Conservation (phyloP, 2,888 invertebrate genomes). For the Machimus atricapillus region DNA sequence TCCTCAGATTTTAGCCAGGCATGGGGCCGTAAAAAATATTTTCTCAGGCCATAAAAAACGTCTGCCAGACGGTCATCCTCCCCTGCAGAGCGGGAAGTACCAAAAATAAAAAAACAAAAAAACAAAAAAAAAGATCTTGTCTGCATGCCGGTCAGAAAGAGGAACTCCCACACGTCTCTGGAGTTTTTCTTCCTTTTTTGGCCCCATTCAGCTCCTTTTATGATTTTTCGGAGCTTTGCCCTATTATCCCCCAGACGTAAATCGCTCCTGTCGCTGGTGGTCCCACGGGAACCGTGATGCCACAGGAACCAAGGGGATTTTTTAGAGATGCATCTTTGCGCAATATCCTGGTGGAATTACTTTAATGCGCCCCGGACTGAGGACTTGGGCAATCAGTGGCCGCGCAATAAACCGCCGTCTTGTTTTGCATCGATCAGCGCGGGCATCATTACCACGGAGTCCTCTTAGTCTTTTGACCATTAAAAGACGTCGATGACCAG, state of each 20-base stretch:
- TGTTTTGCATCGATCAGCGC: not conserved
- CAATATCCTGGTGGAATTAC: not conserved
- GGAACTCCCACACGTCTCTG: constrained; percentile 1
- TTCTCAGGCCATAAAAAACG: constrained; percentile 12
- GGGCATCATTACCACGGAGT: not conserved
- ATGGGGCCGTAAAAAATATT: not conserved
- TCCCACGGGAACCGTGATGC: not conserved
- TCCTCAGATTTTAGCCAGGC: not conserved
- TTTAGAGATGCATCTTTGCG: not conserved
- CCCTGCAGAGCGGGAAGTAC: not conserved
- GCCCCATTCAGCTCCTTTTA: not conserved
- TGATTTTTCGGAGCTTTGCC: not conserved
- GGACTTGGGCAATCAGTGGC: not conserved
- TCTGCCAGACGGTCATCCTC: not conserved
- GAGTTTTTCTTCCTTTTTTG: not conserved
- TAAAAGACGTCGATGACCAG: not conserved
- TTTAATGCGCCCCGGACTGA: not conserved
- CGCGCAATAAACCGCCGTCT: not conserved
- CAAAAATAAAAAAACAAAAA: not conserved
- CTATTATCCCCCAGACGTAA: not conserved
- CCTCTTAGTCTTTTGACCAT: not conserved
- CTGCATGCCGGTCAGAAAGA: not conserved
- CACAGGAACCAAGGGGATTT: not conserved
- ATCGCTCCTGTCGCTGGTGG: not conserved
- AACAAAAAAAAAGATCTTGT: not conserved